Evolutionary conservation across 2,797 vertebrate species (phyloP), one percentile per base, ranked within the genome.

Genomic region (Clarias platycephalus): DNA sequence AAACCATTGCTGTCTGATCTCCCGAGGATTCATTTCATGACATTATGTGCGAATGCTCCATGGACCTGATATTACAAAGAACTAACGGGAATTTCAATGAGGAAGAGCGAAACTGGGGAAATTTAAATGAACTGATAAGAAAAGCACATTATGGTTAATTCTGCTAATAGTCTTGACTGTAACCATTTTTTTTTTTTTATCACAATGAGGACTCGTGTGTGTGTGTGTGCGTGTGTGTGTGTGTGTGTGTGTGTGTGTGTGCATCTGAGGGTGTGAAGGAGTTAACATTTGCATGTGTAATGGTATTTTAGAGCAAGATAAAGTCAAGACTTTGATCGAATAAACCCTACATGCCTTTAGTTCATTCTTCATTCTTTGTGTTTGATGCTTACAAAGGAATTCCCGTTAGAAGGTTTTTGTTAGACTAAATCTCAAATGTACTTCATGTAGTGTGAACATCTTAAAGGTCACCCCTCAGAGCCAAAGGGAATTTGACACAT

Each of bases 1-100:
- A 85, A 18, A 87, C 81, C 84, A 49, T 74, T 62, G 77, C 82
- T 83, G 22, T 90, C 84, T 84, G 66, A 86, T 86, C 80, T 88
- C 68, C 76, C n/a, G 22, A 74, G 85, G 81, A 55, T 81, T 60
- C 28, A 60, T 70, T 81, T 60, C 49, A 71, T 75, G 81, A 78
- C 18, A 37, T 44, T 58, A 74, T 31, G 10, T 31, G 55, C 68
- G 71, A 24, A 80, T 55, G 63, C 34, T 31, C 44, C 26, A 60
- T 37, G 82, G 34, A 53, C 57, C 57, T 63, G 83, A 62, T 80
- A 49, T 66, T 79, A 81, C 6, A n/a, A 76, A 76, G n/a, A 22
- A 55, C 58, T 37, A 26, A 18, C 58, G 75, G 84, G 79, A 82
- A 44, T 77, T 68, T 34, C 64, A 62, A 1, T 4, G 0, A 60